Conservation (phyloP, 2,888 invertebrate genomes). For the Eupithecia subumbrata region DNA sequence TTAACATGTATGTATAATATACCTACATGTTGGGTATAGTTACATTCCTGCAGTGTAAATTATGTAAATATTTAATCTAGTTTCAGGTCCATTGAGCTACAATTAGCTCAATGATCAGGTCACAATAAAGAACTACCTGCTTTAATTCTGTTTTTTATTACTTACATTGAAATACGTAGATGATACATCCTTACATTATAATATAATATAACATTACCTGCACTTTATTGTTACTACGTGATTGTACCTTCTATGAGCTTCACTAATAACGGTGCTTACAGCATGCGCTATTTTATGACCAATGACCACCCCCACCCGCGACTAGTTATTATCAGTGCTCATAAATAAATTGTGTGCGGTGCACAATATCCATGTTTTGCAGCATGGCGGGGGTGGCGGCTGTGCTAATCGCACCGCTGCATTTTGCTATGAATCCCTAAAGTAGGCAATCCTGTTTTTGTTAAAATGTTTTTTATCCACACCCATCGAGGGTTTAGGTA, state of each 20-base stretch:
- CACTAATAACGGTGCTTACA: not conserved
- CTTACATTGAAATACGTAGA: not conserved
- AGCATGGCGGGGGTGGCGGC: no score
- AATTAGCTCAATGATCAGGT: slow-evolving; percentile 49
- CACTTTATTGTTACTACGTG: no score
- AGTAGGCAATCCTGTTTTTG: no score
- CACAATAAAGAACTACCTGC: slow-evolving; percentile 68
- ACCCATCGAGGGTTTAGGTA: no score
- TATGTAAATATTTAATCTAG: slow-evolving; percentile 76
- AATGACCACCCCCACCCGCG: not conserved
- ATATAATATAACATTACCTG: no score
- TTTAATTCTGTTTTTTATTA: slow-evolving; percentile 26
- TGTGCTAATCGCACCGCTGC: no score
- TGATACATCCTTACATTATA: not conserved
- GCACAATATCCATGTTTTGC: no score
- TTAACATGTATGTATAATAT: slow-evolving; percentile 34
- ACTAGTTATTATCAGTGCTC: no score
- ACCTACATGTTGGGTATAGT: slow-evolving; percentile 47
- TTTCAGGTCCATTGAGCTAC: slow-evolving; percentile 59
- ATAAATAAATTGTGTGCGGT: no score
- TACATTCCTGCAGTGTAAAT: slow-evolving; percentile 76
- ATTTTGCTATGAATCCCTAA: no score
- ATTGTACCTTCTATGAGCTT: no score
- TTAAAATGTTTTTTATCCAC: no score
- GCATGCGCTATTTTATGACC: not conserved